Base-by-base conservation (phyloP, 2,113 vertebrate genomes). In the Nesospiza acunhae region DNA sequence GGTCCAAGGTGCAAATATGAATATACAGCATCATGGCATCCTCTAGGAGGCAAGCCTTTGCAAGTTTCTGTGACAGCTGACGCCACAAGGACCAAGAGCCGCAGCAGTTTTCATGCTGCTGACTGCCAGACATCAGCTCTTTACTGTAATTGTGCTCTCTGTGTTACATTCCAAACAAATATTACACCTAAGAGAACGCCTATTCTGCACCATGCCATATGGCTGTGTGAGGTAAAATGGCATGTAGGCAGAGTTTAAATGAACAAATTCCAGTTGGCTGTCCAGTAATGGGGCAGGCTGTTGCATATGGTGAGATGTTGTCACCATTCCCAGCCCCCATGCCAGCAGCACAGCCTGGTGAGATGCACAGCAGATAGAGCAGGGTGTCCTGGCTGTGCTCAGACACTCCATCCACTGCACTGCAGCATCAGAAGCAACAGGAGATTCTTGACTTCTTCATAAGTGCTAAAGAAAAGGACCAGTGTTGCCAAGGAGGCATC, bases 301-400 rank as follows among this genome's bases (percentile, higher is more conserved):
- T 20, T 52, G 37, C 2, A 6, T 15, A 44, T 0, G 1, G n/a
- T 33, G 42, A 22, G 13, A n/a, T 39, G 33, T 8, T 58, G 37
- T n/a, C 41, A 27, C 0, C 4, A 50, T 47, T 60, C 26, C 41
- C 50, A 52, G 44, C 33, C 44, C 70, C 31, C 41, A 56, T 55
- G 33, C 28, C 6, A 74, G 22, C 11, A 55, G 3, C 8, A 30
- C 23, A 53, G 39, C n/a, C 16, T 0, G 16, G 5, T 46, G 42
- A 76, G 52, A 63, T 15, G 31, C 27, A 59, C 22, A 53, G 47
- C 28, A 91, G 84, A 46, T 8, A 22, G 0, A 58, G 13, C 1
- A 2, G 28, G n/a, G 27, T 67, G 21, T 10, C 15, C 37, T 49
- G n/a, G 62, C 58, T 52, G 23, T 52, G 49, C 20, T 74, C 6